These are phyloP conservation scores for Leptinotarsa rubiginosa DNA, from an alignment of 2,888 invertebrate species.

Conservation along the genomic window DNA sequence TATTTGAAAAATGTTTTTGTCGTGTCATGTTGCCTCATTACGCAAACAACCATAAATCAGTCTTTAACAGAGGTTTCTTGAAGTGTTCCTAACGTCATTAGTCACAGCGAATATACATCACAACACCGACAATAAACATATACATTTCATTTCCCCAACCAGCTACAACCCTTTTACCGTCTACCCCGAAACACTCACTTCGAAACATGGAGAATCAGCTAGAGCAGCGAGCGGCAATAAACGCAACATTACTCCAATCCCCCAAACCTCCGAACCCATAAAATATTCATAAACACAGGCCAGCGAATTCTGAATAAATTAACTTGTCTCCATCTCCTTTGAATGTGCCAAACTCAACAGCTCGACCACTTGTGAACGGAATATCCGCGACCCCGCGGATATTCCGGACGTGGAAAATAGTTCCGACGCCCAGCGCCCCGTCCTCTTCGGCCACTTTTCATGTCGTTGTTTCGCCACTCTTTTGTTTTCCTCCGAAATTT, in stretches of 20 bases:
- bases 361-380: constrained; percentile 35
- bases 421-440: constrained; percentile 11
- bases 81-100: neutral
- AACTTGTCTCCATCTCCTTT: constrained; percentile 37
- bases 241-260: constrained; percentile 34
- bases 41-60: no score
- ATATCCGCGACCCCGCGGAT: constrained; percentile 17
- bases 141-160: constrained; percentile 6
- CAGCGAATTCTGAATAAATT: constrained; percentile 42
- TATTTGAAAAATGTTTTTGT: no score
- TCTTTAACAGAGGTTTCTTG: neutral
- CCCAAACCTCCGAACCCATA: constrained; percentile 35
- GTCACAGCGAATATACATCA: neutral
- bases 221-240: constrained; percentile 23
- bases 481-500: constrained; percentile 10
- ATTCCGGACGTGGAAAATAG: constrained; percentile 14
- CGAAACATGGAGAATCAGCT: constrained; percentile 7
- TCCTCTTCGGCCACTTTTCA: constrained; percentile 1
- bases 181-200: constrained; percentile 19
- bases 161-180: constrained; percentile 7
- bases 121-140: constrained; percentile 4
- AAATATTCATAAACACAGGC: constrained; percentile 46
- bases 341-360: constrained; percentile 38
- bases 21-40: no score
- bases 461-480: constrained; percentile 10